Evolutionary conservation across 2,113 vertebrate species (phyloP).

Genomic region (Lethenteron reissneri): DNA sequence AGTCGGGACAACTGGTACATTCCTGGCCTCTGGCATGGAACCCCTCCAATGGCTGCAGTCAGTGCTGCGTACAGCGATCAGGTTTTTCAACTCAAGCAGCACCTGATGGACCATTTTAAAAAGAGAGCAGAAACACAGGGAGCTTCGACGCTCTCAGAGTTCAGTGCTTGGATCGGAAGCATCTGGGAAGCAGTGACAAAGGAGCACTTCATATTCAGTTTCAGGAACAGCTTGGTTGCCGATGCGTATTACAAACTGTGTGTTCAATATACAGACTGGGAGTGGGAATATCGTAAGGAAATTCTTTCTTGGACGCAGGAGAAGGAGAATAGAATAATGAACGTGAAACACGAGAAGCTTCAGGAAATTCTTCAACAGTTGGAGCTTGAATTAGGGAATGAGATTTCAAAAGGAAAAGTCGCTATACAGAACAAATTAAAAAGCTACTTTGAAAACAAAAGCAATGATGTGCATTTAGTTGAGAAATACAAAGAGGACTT

Average conservation of each 20-base stretch:
- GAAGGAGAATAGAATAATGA: constrained; percentile 18
- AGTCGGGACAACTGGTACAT: constrained; percentile 23
- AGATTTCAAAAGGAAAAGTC: not conserved
- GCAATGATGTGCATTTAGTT: constrained; percentile 6
- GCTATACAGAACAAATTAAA: constrained; percentile 1
- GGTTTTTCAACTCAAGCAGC: constrained; percentile 22
- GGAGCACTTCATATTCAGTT: constrained; percentile 17
- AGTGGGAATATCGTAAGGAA: constrained; percentile 14
- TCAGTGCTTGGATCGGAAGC: constrained; percentile 17
- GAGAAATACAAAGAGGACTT: constrained; percentile 9
- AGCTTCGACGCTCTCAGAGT: constrained; percentile 11
- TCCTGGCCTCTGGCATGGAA: constrained; percentile 27
- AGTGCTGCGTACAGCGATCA: constrained; percentile 22
- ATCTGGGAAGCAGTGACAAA: constrained; percentile 23
- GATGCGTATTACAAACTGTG: constrained; percentile 22
- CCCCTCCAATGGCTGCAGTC: constrained; percentile 26
- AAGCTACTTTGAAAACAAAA: not conserved
- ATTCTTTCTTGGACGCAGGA: constrained; percentile 5
- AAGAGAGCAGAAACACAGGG: constrained; percentile 9
- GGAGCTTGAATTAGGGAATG: constrained; percentile 7
- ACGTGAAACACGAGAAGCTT: constrained; percentile 13
- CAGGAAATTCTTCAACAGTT: constrained; percentile 20
- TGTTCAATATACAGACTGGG: constrained; percentile 20
- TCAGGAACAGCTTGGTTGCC: constrained; percentile 25
- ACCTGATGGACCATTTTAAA: constrained; percentile 13